Evolutionary conservation across 2,888 invertebrate genomes (phyloP).

Genomic region (Agelastica alni): DNA sequence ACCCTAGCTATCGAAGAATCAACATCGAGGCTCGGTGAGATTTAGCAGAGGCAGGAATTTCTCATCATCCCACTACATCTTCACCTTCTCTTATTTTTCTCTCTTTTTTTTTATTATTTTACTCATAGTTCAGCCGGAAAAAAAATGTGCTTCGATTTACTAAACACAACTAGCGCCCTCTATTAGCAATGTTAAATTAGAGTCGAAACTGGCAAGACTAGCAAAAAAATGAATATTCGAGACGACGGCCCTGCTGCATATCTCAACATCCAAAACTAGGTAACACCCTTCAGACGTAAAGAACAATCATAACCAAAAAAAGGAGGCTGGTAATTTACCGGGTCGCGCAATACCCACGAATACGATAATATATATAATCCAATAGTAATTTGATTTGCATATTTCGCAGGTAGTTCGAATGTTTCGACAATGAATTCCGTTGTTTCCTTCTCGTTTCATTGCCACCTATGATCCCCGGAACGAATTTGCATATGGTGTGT

Average conservation of each 20-base stretch:
- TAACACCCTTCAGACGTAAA: slow-evolving; percentile 22
- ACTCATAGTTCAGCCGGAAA: too few relatives aligned
- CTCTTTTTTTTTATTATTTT: too few relatives aligned
- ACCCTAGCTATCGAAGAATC: too few relatives aligned
- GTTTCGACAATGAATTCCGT: slow-evolving; percentile 44
- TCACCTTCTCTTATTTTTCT: too few relatives aligned
- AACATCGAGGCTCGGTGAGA: too few relatives aligned
- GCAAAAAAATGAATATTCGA: background rate
- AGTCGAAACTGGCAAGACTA: too few relatives aligned
- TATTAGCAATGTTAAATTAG: too few relatives aligned
- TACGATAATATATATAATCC: slow-evolving; percentile 23
- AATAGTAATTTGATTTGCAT: slow-evolving; percentile 51
- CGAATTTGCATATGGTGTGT: slow-evolving; percentile 52
- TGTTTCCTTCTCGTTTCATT: slow-evolving; percentile 49
- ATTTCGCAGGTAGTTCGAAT: slow-evolving; percentile 46
- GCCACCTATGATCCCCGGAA: slow-evolving; percentile 50
- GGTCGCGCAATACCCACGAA: slow-evolving; percentile 7
- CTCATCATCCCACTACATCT: too few relatives aligned
- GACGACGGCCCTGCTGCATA: slow-evolving; percentile 13
- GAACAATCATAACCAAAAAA: slow-evolving; percentile 30
- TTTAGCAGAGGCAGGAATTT: too few relatives aligned
- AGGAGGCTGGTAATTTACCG: slow-evolving; percentile 45
- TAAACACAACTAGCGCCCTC: too few relatives aligned
- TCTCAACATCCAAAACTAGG: slow-evolving; percentile 17
- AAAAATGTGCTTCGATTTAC: too few relatives aligned